These are phyloP conservation scores for Silurus lanzhouensis DNA, from an alignment of 2,797 vertebrate genomes.

Conservation along the genomic window DNA sequence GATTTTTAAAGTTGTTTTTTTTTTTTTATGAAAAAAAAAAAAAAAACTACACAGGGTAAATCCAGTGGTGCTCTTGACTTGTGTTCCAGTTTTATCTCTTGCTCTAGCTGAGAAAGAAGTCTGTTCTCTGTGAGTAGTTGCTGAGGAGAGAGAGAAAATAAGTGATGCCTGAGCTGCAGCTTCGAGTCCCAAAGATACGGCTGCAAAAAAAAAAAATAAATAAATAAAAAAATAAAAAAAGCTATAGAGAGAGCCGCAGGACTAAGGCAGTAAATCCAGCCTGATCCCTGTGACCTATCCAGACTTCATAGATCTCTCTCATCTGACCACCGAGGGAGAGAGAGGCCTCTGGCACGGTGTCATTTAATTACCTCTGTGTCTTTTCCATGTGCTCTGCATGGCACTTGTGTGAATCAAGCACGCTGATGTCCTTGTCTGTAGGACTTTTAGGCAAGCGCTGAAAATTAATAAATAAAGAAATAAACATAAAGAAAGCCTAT, in stretches of 20 bases:
- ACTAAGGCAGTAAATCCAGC: slow-evolving; percentile 53
- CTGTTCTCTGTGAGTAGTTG: slow-evolving; percentile 46
- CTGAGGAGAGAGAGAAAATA: slow-evolving; percentile 32
- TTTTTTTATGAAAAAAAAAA: slow-evolving; percentile 9
- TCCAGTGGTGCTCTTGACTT: slow-evolving; percentile 50
- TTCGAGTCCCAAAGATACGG: slow-evolving; percentile 52
- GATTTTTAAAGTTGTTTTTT: slow-evolving; percentile 47
- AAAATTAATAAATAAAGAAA: slow-evolving; percentile 1
- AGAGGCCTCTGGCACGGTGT: slow-evolving; percentile 49
- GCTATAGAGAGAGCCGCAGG: slow-evolving; percentile 50
- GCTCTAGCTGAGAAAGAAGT: slow-evolving; percentile 46
- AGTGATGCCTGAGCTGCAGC: slow-evolving; percentile 42
- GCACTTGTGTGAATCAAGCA: slow-evolving; percentile 43
- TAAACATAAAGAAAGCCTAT: neutral
- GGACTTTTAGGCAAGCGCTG: slow-evolving; percentile 45
- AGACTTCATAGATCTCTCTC: slow-evolving; percentile 59
- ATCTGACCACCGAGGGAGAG: slow-evolving; percentile 48
- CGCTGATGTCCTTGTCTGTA: slow-evolving; percentile 54
- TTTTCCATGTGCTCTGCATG: slow-evolving; percentile 47
- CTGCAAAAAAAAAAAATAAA: slow-evolving; percentile 20
- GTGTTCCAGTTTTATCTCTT: slow-evolving; percentile 50
- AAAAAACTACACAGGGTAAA: slow-evolving; percentile 38
- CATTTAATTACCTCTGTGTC: slow-evolving; percentile 60
- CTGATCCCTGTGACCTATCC: slow-evolving; percentile 56
- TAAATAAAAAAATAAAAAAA: slow-evolving; percentile 28